Conservation (phyloP, 2,113 vertebrate genomes). For the Garra rufa region DNA sequence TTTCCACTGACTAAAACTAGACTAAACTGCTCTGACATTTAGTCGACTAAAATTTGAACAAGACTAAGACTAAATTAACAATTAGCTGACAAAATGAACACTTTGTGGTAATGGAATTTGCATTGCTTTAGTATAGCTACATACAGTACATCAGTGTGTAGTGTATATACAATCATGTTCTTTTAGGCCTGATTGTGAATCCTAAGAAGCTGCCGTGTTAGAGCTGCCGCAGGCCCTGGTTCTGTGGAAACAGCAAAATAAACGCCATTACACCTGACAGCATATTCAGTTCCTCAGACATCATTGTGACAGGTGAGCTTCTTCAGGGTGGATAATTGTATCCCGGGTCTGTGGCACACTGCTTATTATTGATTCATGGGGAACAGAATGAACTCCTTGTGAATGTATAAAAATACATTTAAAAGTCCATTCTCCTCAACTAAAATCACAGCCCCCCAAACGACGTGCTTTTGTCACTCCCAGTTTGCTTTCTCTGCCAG, state of each 20-base stretch:
- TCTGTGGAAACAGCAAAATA: slow-evolving; percentile 57
- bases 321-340: slow-evolving; percentile 77
- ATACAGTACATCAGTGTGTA: not conserved
- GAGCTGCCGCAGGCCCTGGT: slow-evolving; percentile 47
- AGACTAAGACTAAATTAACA: no score
- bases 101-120: not conserved
- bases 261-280: slow-evolving; percentile 72
- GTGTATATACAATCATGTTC: not conserved
- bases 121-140: not conserved
- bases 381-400: slow-evolving; percentile 77
- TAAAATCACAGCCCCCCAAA: slow-evolving; percentile 80
- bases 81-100: no score
- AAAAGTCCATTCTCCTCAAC: slow-evolving; percentile 81
- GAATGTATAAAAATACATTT: slow-evolving; percentile 79
- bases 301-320: slow-evolving; percentile 67
- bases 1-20: no score
- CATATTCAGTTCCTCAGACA: slow-evolving; percentile 69
- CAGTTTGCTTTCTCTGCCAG: slow-evolving; percentile 78
- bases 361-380: slow-evolving; percentile 73
- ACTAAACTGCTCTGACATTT: no score
- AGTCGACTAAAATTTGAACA: no score
- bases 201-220: not conserved
- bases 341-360: slow-evolving; percentile 69
- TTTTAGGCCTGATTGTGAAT: not conserved
- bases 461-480: slow-evolving; percentile 83